Evolutionary conservation across 2,888 invertebrate genomes (phyloP).

Genomic region (Myathropa florea): DNA sequence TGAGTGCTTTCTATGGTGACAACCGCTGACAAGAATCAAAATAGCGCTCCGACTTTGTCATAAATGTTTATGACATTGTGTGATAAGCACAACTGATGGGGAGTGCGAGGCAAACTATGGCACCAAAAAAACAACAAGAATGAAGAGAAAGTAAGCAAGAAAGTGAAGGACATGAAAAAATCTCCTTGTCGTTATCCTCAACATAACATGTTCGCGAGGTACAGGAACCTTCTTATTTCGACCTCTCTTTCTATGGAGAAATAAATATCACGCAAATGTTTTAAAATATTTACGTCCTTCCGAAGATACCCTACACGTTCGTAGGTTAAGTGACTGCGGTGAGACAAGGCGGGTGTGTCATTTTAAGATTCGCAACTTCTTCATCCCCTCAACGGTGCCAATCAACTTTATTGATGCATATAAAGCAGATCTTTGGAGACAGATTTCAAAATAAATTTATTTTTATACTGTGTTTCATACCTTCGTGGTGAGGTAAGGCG

Average conservation of each 20-base stretch:
- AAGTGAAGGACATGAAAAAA: background rate
- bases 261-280: constrained; percentile 39
- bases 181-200: constrained; percentile 27
- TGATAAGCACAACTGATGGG: constrained; percentile 33
- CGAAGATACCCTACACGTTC: background rate
- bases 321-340: background rate
- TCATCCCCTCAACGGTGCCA: constrained; percentile 5
- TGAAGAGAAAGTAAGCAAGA: constrained; percentile 11
- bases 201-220: background rate
- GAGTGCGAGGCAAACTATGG: no score
- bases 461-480: constrained; percentile 4
- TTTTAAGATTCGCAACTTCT: constrained; percentile 14
- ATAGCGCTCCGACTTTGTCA: constrained; percentile 54
- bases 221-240: background rate
- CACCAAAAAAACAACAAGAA: background rate
- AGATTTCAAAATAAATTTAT: constrained; percentile 34
- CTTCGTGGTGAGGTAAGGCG: constrained; percentile 3
- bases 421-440: constrained; percentile 32
- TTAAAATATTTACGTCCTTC: constrained; percentile 40
- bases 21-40: constrained; percentile 64
- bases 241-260: background rate
- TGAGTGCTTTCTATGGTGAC: constrained; percentile 56
- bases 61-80: constrained; percentile 62
- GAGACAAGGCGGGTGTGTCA: constrained; percentile 7
- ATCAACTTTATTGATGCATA: constrained; percentile 56